Evolutionary conservation across 2,113 vertebrate genomes (phyloP).

Genomic region (Hypanus sabinus): DNA sequence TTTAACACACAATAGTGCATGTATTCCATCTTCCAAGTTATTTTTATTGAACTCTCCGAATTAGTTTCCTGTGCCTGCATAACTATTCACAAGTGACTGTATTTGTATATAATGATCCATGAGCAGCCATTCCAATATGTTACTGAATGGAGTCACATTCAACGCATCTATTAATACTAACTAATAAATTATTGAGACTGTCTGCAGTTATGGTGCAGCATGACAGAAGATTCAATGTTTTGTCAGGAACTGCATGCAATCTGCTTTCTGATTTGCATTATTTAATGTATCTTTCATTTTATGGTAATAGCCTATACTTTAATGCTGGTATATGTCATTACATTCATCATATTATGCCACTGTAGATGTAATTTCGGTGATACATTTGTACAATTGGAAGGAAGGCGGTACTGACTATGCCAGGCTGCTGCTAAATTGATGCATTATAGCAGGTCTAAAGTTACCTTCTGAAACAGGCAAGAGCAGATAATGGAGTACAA

Average conservation of each 20-base stretch:
- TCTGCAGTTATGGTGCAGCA: not conserved
- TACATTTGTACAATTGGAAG: not conserved
- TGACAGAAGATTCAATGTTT: not conserved
- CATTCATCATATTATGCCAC: not conserved
- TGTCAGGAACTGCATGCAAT: not conserved
- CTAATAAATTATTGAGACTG: not conserved
- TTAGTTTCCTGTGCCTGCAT: not conserved
- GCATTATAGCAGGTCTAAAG: not conserved
- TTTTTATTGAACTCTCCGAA: no score
- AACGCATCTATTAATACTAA: not conserved
- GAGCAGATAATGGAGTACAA: no score
- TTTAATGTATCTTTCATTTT: conserved; percentile 9
- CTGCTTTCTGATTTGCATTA: not conserved
- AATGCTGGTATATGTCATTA: not conserved
- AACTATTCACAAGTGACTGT: not conserved
- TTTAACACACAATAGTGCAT: not conserved
- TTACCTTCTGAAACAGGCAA: not conserved
- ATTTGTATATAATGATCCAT: not conserved
- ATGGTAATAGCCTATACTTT: not conserved
- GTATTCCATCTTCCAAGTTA: no score
- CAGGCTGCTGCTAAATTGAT: not conserved
- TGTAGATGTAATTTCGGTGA: not conserved
- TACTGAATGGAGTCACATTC: not conserved
- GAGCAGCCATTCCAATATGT: not conserved
- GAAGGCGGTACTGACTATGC: not conserved